Percentiles rank a stretch among this genome's conserved stretches.
Conservation (phyloP, 1,140 invertebrate genomes). For the Drosophila ohnishii region DNA sequence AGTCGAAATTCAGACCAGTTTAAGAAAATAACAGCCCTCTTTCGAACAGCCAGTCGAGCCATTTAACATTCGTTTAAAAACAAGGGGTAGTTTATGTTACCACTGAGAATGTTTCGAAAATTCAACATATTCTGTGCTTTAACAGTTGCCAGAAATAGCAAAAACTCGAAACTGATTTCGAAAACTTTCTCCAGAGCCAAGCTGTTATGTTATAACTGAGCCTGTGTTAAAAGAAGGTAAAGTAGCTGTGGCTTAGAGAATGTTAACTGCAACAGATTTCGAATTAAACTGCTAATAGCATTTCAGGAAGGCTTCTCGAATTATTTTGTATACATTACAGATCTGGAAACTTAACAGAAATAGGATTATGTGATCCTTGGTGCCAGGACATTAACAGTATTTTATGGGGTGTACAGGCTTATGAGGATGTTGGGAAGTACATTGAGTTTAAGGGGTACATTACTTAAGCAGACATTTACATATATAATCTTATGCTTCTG, state of each 20-base stretch:
- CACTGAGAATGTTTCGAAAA: neutral
- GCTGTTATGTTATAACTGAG: neutral
- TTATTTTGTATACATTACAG: neutral
- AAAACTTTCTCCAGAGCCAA: neutral
- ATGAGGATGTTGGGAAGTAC: neutral
- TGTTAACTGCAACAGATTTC: neutral
- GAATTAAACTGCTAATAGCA: neutral
- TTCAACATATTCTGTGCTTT: neutral
- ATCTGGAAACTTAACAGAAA: neutral
- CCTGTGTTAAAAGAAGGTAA: neutral
- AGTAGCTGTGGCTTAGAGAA: neutral
- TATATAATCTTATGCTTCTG: neutral
- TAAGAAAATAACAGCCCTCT: neutral
- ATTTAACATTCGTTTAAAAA: neutral
- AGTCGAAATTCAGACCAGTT: no score
- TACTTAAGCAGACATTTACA: neutral
- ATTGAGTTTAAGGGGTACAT: neutral
- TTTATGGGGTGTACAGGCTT: neutral
- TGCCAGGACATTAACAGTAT: neutral
- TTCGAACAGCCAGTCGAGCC: neutral
- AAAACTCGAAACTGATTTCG: neutral
- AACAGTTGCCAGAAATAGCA: neutral
- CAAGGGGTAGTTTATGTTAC: slow-evolving; percentile 8
- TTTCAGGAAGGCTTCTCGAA: neutral
- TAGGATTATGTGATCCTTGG: neutral